These are phyloP conservation scores for Hyaena hyaena DNA, from an alignment of 2,113 vertebrate species.

Conservation along the genomic window DNA sequence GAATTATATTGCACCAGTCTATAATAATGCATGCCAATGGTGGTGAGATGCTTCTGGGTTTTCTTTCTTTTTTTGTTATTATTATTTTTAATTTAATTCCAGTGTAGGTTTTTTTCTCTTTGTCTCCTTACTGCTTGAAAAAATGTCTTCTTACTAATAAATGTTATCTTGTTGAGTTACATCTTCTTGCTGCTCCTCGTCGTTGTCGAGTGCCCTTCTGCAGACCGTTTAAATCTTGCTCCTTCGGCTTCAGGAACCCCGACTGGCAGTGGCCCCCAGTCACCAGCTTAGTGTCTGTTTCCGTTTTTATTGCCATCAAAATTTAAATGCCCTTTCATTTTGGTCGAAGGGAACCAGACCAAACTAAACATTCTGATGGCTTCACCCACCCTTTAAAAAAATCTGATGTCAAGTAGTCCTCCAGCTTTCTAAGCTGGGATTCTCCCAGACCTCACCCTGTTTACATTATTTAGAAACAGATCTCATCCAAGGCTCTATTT, in stretches of 20 bases:
- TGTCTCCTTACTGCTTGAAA: not conserved
- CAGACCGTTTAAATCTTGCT: not conserved
- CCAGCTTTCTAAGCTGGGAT: not conserved
- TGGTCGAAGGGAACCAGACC: not conserved
- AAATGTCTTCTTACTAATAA: no score
- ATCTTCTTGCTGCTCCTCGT: not conserved
- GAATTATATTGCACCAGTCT: not conserved
- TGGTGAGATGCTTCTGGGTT: not conserved
- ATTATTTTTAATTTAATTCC: no score
- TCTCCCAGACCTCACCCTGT: not conserved
- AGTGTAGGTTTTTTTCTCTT: not conserved
- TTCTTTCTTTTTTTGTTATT: not conserved
- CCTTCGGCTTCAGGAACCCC: not conserved
- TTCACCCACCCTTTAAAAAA: not conserved
- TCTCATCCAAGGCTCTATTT: not conserved
- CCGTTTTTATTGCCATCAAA: conserved; percentile 5
- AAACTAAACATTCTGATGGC: not conserved
- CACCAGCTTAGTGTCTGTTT: not conserved
- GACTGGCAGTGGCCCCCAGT: not conserved
- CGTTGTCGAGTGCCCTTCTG: not conserved
- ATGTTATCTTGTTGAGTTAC: not conserved
- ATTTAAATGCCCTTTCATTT: not conserved
- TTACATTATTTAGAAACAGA: not conserved
- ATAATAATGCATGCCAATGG: not conserved
- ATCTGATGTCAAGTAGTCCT: fast-evolving